A percentile compares a stretch with the other conserved stretches of the same genome.
Evolutionary conservation across 2,888 invertebrate species (phyloP).

Genomic region (Pemphredon lugubris): DNA sequence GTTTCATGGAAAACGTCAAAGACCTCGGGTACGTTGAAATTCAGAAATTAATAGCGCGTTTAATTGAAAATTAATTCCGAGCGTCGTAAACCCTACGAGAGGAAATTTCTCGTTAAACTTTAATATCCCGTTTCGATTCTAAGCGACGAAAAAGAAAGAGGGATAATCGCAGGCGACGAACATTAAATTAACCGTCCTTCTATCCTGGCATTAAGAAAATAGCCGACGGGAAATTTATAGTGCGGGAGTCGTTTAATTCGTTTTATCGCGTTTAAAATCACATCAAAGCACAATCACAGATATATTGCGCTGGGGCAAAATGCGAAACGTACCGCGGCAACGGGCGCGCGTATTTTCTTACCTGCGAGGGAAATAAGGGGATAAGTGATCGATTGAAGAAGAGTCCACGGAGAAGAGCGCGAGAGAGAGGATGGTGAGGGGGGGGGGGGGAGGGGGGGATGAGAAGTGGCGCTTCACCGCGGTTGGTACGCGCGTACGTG

Average conservation of each 20-base stretch:
- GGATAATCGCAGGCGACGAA: conserved; percentile 15
- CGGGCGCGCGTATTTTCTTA: conserved; percentile 25
- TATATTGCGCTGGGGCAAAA: conserved; percentile 29
- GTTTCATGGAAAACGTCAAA: too few relatives aligned
- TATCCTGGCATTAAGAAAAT: background rate
- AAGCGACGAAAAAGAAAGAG: conserved; percentile 7
- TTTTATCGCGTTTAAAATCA: conserved; percentile 29
- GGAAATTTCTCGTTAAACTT: too few relatives aligned
- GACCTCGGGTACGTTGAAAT: too few relatives aligned
- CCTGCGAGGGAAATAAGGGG: conserved; percentile 25
- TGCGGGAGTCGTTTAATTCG: background rate
- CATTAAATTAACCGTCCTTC: conserved; percentile 29
- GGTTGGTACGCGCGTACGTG: conserved; percentile 12
- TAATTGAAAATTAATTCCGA: too few relatives aligned
- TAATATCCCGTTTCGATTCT: too few relatives aligned
- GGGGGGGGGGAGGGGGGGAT: background rate
- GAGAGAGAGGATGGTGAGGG: conserved; percentile 13
- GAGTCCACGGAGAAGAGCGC: conserved; percentile 41
- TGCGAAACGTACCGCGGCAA: background rate
- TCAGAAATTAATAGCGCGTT: too few relatives aligned
- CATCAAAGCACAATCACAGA: conserved; percentile 42
- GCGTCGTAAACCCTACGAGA: too few relatives aligned
- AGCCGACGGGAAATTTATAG: background rate
- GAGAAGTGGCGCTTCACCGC: conserved; percentile 1
- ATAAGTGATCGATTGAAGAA: conserved; percentile 50